Percentiles rank a stretch among this genome's conserved stretches.
These are phyloP conservation scores for Drosophila meridionalis DNA, from an alignment of 2,888 invertebrate species.

Conservation along the genomic window DNA sequence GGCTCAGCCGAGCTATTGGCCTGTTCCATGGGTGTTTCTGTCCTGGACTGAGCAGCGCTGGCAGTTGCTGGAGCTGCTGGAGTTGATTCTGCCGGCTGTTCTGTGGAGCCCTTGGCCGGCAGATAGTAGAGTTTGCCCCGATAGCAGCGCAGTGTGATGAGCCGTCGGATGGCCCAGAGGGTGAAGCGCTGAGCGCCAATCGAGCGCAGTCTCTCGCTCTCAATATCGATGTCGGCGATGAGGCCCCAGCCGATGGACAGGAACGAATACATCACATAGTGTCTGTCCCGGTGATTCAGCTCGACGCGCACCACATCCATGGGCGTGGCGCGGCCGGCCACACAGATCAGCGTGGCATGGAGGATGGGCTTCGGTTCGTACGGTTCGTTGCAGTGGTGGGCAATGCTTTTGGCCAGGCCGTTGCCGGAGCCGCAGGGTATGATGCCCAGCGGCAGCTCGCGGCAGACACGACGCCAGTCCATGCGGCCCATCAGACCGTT, in stretches of 20 bases:
- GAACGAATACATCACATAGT: slow-evolving; percentile 92
- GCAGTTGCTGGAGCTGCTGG: not conserved
- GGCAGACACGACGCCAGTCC: slow-evolving; percentile 93
- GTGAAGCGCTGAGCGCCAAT: slow-evolving; percentile 96
- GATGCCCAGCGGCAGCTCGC: slow-evolving; percentile 93
- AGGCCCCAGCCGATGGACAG: slow-evolving; percentile 98
- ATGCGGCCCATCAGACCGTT: slow-evolving; percentile 96
- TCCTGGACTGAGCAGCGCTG: not conserved
- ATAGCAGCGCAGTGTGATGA: slow-evolving; percentile 94
- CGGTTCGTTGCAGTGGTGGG: slow-evolving; percentile 92
- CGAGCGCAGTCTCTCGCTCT: slow-evolving; percentile 96
- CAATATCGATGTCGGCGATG: slow-evolving; percentile 98
- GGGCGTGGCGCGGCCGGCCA: slow-evolving; percentile 89
- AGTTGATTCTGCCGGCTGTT: not conserved
- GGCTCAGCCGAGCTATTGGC: not conserved
- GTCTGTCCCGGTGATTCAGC: slow-evolving; percentile 85
- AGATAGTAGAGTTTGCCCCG: slow-evolving; percentile 94
- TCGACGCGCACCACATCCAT: slow-evolving; percentile 97
- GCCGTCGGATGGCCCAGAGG: slow-evolving; percentile 93
- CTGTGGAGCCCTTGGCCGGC: slow-evolving; percentile 83
- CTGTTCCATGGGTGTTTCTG: not conserved
- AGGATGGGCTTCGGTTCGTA: slow-evolving; percentile 92
- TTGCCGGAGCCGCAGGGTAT: slow-evolving; percentile 99
- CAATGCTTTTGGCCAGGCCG: slow-evolving; percentile 94
- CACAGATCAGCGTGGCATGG: slow-evolving; percentile 91